These are phyloP conservation scores for Lissocephala sabroskyi DNA, from an alignment of 2,888 invertebrate species.

Conservation along the genomic window DNA sequence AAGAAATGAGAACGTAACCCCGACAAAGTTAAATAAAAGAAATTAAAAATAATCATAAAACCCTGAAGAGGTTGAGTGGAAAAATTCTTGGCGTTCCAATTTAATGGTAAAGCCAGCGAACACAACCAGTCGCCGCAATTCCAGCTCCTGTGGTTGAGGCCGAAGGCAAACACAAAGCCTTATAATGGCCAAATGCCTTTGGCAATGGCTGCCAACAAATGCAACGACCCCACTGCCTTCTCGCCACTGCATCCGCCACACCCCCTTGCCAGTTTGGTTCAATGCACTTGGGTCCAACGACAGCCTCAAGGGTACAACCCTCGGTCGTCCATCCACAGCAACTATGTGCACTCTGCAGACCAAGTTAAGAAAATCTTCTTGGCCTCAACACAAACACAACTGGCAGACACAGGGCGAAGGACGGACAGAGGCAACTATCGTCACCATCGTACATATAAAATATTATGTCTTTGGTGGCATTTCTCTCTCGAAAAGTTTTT, in stretches of 20 bases:
- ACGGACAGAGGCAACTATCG: neutral
- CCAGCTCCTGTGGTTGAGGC: neutral
- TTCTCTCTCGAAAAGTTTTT: slow-evolving; percentile 45
- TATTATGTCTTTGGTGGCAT: slow-evolving; percentile 41
- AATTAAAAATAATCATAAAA: slow-evolving; percentile 44
- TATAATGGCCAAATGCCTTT: slow-evolving; percentile 16
- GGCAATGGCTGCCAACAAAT: slow-evolving; percentile 44
- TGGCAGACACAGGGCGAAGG: slow-evolving; percentile 5
- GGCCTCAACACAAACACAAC: slow-evolving; percentile 24
- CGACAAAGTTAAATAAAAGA: slow-evolving; percentile 42
- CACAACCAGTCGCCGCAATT: too few species aligned
- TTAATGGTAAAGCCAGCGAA: slow-evolving; percentile 8
- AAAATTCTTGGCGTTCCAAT: slow-evolving; percentile 17
- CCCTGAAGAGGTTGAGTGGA: slow-evolving; percentile 4
- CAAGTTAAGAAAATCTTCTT: slow-evolving; percentile 52
- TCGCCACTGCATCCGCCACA: neutral
- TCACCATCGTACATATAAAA: slow-evolving; percentile 15
- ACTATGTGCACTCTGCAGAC: slow-evolving; percentile 18
- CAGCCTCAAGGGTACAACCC: slow-evolving; percentile 2
- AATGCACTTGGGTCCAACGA: slow-evolving; percentile 41
- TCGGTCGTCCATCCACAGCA: neutral
- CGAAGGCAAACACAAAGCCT: neutral
- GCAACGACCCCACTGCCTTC: neutral
- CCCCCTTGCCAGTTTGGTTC: slow-evolving; percentile 33
- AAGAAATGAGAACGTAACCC: slow-evolving; percentile 20